Evolutionary conservation across 1,140 invertebrate species (phyloP).

Genomic region (Eurytemora carolleeae): DNA sequence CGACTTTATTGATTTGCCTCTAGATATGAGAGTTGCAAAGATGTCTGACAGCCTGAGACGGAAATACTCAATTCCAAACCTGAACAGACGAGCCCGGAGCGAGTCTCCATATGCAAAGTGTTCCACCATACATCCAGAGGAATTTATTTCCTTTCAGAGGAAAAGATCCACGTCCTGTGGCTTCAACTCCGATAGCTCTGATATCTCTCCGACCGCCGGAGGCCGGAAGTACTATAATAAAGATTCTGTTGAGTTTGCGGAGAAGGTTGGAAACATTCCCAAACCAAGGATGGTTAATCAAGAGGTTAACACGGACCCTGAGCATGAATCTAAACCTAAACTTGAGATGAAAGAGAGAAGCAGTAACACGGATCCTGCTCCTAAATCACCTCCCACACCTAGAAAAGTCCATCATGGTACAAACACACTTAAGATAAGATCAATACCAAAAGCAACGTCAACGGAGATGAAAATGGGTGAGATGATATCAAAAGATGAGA

Average conservation of each 20-base stretch:
- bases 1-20: too few species aligned
- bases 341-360: too few species aligned
- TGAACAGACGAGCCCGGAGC: not conserved
- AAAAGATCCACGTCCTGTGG: conserved; percentile 13
- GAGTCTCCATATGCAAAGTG: conserved; percentile 7
- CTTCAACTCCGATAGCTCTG: conserved; percentile 10
- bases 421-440: not conserved
- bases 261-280: too few species aligned
- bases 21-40: not conserved
- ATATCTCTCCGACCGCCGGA: not conserved
- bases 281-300: too few species aligned
- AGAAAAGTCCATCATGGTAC: not conserved
- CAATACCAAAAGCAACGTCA: not conserved
- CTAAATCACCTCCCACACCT: not conserved
- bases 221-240: too few species aligned
- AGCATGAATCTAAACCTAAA: too few species aligned
- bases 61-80: not conserved
- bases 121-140: conserved; percentile 8
- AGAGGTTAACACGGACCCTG: too few species aligned
- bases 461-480: conserved; percentile 9
- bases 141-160: conserved; percentile 10
- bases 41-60: not conserved
- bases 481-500: conserved; percentile 9
- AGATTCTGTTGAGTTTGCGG: too few species aligned
- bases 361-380: not conserved